Percentiles rank a stretch among this genome's conserved stretches.
Evolutionary conservation across 1,140 invertebrate genomes (phyloP).

Genomic region (Brachionus sp.): DNA sequence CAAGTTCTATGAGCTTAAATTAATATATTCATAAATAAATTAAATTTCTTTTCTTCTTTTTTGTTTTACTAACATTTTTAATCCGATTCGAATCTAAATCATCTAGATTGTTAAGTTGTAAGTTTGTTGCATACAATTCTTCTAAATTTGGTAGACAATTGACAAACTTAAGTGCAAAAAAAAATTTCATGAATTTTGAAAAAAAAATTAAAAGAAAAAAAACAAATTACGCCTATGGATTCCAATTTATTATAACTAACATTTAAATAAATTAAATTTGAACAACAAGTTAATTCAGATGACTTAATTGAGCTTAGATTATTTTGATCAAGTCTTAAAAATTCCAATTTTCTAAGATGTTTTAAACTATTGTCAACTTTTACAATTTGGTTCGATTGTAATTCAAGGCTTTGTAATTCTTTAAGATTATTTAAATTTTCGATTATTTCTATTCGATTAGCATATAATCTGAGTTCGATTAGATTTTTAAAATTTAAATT

Average conservation of each 20-base stretch:
- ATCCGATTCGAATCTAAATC: slow-evolving; percentile 49
- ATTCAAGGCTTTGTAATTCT: slow-evolving; percentile 52
- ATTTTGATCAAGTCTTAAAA: slow-evolving; percentile 54
- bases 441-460: slow-evolving; percentile 52
- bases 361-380: slow-evolving; percentile 52
- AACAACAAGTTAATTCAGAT: slow-evolving; percentile 52
- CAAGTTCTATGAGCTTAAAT: background rate
- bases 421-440: slow-evolving; percentile 53
- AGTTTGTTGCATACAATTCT: slow-evolving; percentile 53
- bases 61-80: background rate
- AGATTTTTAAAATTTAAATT: slow-evolving; percentile 52
- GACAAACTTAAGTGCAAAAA: slow-evolving; percentile 51
- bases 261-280: slow-evolving; percentile 53
- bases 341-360: slow-evolving; percentile 52
- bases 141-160: slow-evolving; percentile 56
- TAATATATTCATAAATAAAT: background rate
- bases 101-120: slow-evolving; percentile 50
- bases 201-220: background rate
- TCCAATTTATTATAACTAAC: slow-evolving; percentile 55
- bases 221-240: background rate
- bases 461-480: slow-evolving; percentile 55
- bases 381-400: slow-evolving; percentile 55
- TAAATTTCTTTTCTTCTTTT: background rate
- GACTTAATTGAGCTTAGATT: slow-evolving; percentile 51
- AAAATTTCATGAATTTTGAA: background rate